phyloP scores from a whole-genome alignment of 2,888 invertebrate genomes.

The Drosophila atripex region DNA sequence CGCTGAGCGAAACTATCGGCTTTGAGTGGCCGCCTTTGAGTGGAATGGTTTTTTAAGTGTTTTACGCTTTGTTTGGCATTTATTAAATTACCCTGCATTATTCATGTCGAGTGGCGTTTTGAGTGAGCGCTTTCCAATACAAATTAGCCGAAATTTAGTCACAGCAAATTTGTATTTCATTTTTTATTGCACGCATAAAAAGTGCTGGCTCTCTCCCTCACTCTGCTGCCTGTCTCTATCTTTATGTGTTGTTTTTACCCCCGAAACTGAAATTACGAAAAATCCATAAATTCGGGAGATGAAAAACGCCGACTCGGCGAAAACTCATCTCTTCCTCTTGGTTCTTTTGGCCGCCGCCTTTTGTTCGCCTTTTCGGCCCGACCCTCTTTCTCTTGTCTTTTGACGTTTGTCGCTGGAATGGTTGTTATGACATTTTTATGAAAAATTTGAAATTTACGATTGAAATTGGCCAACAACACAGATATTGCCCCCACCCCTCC shows the following conservation, averaged over 20 bases:
- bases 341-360: slow-evolving; percentile 42
- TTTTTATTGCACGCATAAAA: slow-evolving; percentile 56
- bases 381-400: slow-evolving; percentile 34
- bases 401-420: slow-evolving; percentile 65
- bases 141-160: slow-evolving; percentile 67
- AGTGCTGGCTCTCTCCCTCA: slow-evolving; percentile 1
- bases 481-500: slow-evolving; percentile 29
- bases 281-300: slow-evolving; percentile 73
- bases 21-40: slow-evolving; percentile 54
- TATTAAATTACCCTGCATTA: slow-evolving; percentile 78
- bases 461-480: slow-evolving; percentile 66
- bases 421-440: slow-evolving; percentile 82
- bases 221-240: neutral
- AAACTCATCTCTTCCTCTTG: slow-evolving; percentile 48
- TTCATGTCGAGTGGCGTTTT: slow-evolving; percentile 59
- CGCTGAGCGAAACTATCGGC: slow-evolving; percentile 69
- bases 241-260: slow-evolving; percentile 50
- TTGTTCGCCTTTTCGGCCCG: slow-evolving; percentile 44
- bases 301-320: slow-evolving; percentile 75
- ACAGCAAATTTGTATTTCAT: slow-evolving; percentile 56
- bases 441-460: slow-evolving; percentile 80
- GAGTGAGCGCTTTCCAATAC: slow-evolving; percentile 35
- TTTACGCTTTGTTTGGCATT: slow-evolving; percentile 80
- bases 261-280: slow-evolving; percentile 60
- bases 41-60: slow-evolving; percentile 73